These are phyloP conservation scores for Noctua janthe DNA, from an alignment of 2,888 invertebrate species.

Conservation along the genomic window DNA sequence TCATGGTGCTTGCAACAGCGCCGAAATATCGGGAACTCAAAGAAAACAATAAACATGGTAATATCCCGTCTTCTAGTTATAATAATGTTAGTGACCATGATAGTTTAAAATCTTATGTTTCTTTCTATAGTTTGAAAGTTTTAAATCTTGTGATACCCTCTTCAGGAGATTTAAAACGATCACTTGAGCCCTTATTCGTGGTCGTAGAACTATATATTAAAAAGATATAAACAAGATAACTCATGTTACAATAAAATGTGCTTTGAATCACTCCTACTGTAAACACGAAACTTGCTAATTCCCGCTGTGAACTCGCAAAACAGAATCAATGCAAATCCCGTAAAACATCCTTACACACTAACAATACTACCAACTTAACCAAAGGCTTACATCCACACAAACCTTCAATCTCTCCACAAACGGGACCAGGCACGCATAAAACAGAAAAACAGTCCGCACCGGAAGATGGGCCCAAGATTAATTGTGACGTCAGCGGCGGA, in stretches of 20 bases:
- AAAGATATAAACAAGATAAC: too few species aligned
- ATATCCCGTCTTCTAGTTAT: too few species aligned
- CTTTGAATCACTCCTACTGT: background rate
- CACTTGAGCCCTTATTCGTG: too few species aligned
- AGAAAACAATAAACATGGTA: too few species aligned
- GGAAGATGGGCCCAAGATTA: constrained; percentile 78
- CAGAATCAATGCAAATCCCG: background rate
- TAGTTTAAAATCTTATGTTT: too few species aligned
- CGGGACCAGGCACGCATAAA: constrained; percentile 66
- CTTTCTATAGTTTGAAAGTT: too few species aligned
- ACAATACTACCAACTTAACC: background rate
- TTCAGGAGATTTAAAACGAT: too few species aligned
- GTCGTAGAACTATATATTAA: too few species aligned
- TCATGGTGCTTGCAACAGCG: too few species aligned
- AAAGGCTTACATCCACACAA: constrained; percentile 25
- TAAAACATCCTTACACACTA: background rate
- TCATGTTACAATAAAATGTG: background rate
- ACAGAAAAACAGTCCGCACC: constrained; percentile 75
- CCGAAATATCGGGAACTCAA: too few species aligned
- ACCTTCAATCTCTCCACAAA: constrained; percentile 55
- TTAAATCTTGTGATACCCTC: too few species aligned
- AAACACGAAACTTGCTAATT: background rate
- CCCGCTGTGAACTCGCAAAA: background rate
- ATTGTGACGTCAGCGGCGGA: constrained; percentile 79
- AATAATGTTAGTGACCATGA: too few species aligned